Base-by-base conservation (phyloP, 2,888 invertebrate species). In the Acleris cristana region DNA sequence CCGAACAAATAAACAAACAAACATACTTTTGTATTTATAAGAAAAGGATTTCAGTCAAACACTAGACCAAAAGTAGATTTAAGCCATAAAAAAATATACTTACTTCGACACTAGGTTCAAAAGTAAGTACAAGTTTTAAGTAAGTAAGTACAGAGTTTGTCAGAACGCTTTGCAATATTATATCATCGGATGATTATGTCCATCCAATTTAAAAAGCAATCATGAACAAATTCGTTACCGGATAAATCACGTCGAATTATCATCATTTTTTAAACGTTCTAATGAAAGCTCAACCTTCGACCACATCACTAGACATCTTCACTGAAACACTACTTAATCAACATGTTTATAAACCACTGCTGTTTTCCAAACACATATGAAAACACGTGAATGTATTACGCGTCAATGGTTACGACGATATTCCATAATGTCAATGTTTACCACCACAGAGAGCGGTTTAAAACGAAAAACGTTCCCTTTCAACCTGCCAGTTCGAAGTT, bases 401-500 rank as follows among this genome's bases (percentile, higher is more conserved):
- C 40, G 21, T 40, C 45, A 69, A 48, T 65, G 57, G 18, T 40
- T 48, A 40, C 0, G 0, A 49, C 26, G 12, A 5, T 3, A 21
- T 26, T 45, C 45, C 18, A 45, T 53, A 34, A 5, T 23, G 19
- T 49, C 40, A 48, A 58, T 57, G 53, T 58, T 56, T 62, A 65
- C 61, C 65, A 61, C 61, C 59, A 65, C 60, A 53, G 74, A 75
- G 74, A 75, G 72, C 54, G 69, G 77, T 81, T 83, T 86, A 86
- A 75, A 86, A 84, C 76, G 79, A 80, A 82, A 81, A 83, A 77
- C 77, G 69, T 70, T 72, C 71, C 68, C 72, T 71, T 70, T 64
- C 60, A 69, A 69, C 74, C 79, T 72, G 83, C 80, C 87, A 87
- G 87, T 87, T 73, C 73, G 74, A 76, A 74, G 77, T 76, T 74